Percentiles rank a stretch among this genome's conserved stretches.
phyloP scores from a whole-genome alignment of 2,113 vertebrate species.

The Hippocampus barbouri region DNA sequence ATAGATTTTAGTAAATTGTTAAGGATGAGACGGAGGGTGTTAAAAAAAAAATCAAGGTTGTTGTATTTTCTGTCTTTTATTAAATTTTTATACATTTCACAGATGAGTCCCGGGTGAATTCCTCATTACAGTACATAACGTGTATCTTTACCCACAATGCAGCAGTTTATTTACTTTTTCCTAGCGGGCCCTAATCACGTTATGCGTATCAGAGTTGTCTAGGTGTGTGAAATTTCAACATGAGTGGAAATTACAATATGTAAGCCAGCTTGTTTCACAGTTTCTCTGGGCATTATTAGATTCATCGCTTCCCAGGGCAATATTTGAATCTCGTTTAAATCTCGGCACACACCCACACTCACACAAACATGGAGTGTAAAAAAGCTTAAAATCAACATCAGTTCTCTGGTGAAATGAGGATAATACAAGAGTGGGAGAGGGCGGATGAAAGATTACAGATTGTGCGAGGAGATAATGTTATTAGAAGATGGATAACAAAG shows the following conservation, averaged over 20 bases:
- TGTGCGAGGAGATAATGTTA: conserved; percentile 56
- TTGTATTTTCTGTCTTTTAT: not conserved
- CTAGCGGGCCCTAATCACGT: conserved; percentile 39
- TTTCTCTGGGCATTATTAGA: conserved; percentile 29
- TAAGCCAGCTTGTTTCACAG: conserved; percentile 41
- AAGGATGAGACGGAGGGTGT: not conserved
- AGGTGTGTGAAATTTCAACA: conserved; percentile 38
- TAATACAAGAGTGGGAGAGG: conserved; percentile 38
- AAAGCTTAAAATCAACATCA: conserved; percentile 44
- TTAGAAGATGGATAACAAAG: conserved; percentile 62
- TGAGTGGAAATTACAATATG: conserved; percentile 26
- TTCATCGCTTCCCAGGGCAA: conserved; percentile 36
- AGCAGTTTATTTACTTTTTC: conserved; percentile 34
- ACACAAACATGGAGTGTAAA: conserved; percentile 28
- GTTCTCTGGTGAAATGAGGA: conserved; percentile 48
- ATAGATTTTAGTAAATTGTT: not conserved
- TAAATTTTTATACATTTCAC: conserved; percentile 14
- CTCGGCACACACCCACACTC: conserved; percentile 16
- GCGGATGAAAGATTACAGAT: conserved; percentile 50
- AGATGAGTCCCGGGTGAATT: not conserved
- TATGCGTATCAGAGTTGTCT: conserved; percentile 34
- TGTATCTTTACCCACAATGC: conserved; percentile 13
- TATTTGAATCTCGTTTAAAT: conserved; percentile 31
- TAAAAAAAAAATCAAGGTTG: not conserved
- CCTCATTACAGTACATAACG: conserved; percentile 14